phyloP scores from a whole-genome alignment of 2,888 invertebrate species.

The Polydrusus pterygomalis region DNA sequence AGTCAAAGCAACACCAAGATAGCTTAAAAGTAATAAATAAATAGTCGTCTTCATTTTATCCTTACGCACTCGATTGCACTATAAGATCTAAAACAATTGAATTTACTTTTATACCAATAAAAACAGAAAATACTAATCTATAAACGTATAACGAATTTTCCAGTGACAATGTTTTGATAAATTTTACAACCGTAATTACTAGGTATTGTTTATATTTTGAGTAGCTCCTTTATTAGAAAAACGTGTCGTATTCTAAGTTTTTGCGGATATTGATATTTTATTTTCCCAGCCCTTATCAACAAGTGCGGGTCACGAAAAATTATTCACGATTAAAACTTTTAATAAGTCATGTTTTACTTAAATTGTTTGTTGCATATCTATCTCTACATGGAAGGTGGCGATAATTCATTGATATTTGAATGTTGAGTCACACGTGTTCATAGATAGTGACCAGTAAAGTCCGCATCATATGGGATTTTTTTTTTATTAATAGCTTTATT shows the following conservation, averaged over 20 bases:
- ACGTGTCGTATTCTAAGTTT: neutral
- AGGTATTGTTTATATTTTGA: conserved; percentile 42
- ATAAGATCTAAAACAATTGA: conserved; percentile 35
- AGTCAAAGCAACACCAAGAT: conserved; percentile 11
- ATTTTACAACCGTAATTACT: conserved; percentile 39
- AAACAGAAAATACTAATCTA: conserved; percentile 24
- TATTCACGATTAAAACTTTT: neutral
- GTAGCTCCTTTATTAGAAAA: conserved; percentile 17
- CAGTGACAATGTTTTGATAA: conserved; percentile 48
- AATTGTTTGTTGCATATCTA: neutral
- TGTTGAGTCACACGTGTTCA: too few relatives aligned
- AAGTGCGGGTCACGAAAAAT: neutral
- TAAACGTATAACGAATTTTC: conserved; percentile 40
- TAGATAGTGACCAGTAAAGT: too few relatives aligned
- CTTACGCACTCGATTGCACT: conserved; percentile 9
- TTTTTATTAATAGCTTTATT: too few relatives aligned
- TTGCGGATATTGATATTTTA: neutral
- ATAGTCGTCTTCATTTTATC: conserved; percentile 19
- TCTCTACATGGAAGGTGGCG: too few relatives aligned
- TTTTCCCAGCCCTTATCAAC: neutral
- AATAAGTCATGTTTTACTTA: neutral
- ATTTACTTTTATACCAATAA: conserved; percentile 44
- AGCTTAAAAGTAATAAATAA: neutral
- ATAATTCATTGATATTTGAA: neutral
- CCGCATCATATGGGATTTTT: too few relatives aligned